phyloP scores from a whole-genome alignment of 64 coral and sea anemone genomes.

The Dendrophyllia cribrosa region DNA sequence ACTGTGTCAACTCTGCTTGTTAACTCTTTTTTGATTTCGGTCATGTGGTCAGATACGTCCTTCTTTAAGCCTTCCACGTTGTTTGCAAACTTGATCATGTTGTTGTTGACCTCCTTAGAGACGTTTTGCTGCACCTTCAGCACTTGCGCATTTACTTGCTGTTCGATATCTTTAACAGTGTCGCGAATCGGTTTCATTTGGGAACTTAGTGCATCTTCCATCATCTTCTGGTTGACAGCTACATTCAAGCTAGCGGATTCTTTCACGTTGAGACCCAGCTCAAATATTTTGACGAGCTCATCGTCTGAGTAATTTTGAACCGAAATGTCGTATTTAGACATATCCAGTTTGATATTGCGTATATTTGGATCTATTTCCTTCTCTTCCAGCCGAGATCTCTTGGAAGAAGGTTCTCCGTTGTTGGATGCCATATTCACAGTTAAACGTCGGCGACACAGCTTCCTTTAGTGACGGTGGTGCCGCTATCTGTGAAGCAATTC shows the following conservation, averaged over 20 bases:
- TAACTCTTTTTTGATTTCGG: background rate
- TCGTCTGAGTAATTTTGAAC: background rate
- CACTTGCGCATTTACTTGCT: background rate
- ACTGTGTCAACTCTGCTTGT: background rate
- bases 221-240: background rate
- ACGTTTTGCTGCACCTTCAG: background rate
- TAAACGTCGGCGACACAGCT: too few relatives aligned
- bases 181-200: slow-evolving; percentile 35
- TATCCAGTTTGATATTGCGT: too few relatives aligned
- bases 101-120: background rate
- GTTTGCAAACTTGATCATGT: background rate
- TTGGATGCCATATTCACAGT: too few relatives aligned
- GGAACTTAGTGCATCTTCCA: slow-evolving; percentile 7
- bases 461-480: too few relatives aligned
- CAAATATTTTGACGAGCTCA: slow-evolving; percentile 25
- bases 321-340: background rate
- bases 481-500: too few relatives aligned
- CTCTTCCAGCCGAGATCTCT: too few relatives aligned
- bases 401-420: too few relatives aligned
- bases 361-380: too few relatives aligned
- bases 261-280: background rate
- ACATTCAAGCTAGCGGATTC: slow-evolving; percentile 12
- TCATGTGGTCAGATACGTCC: background rate
- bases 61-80: background rate
- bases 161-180: background rate